Base-by-base conservation (phyloP, 2,797 vertebrate species). In the Xiphophorus birchmanni region DNA sequence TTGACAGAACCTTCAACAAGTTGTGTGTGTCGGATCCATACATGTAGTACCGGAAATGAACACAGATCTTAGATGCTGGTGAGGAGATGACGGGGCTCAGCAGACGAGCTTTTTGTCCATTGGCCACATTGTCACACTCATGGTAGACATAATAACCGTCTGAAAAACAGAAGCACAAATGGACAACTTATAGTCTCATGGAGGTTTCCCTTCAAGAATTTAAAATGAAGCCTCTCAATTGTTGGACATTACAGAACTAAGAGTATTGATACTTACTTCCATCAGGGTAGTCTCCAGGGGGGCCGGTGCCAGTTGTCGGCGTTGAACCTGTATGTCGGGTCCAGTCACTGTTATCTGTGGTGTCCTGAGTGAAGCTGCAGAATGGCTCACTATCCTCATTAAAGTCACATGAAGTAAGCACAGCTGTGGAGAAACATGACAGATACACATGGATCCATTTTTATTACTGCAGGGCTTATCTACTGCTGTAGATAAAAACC, bases 21-120 rank as follows among this genome's bases (percentile, higher is more conserved):
- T 96, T 94, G 0, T 0, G 0, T 1, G 0, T 0, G 15, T 94
- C 90, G 0, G 11, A 3, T 1, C 96, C 96, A 0, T 96, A 94
- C 96, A 97, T 97, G 90, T 93, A 93, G 80, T 97, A 97, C 17
- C 50, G 54, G 80, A 97, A 96, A 56, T 94, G 89, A 73, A 97
- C 89, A 21, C 97, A 97, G 83, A 96, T 89, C 45, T 93, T 80
- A 5, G 89, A 73, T 13, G 80, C 60, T 0, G 82, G 37, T 2
- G 92, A 83, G 17, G 88, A 90, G 82, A 97, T 86, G 11, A 79
- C 7, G 0, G 93, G 93, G 87, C 96, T 97, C 76, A 94, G 82
- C 67, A 97, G 85, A 26, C 92, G 92, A 60, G 88, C 86, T 0
- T 80, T 92, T 81, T 95, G 85, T 63, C 86, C 75, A 52, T 90